A percentile compares a stretch with the other conserved stretches of the same genome.
Conservation (phyloP, 1,140 invertebrate genomes). For the Trachymyrmex cornetzi region DNA sequence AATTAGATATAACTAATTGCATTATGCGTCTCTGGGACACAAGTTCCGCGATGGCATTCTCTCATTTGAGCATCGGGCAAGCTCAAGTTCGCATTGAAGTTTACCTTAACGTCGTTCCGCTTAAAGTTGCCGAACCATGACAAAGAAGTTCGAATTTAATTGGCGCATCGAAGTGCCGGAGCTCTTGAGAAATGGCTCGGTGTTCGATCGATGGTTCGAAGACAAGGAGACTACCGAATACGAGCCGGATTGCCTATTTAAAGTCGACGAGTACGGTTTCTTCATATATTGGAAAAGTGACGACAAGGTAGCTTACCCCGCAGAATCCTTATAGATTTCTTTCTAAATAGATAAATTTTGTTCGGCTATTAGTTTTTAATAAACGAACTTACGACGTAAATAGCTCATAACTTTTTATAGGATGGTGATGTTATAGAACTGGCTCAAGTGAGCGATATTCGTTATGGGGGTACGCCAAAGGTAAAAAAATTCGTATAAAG, state of each 20-base stretch:
- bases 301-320: conserved; percentile 90
- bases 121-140: conserved; percentile 89
- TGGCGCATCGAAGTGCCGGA: conserved; percentile 98
- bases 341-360: not conserved
- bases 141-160: conserved; percentile 99
- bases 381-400: not conserved
- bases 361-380: conserved; percentile 13
- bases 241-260: conserved; percentile 95
- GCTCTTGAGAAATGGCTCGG: conserved; percentile 92
- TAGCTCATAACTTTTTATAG: conserved; percentile 87
- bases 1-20: conserved; percentile 78
- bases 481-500: conserved; percentile 85
- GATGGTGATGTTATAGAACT: conserved; percentile 98
- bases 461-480: conserved; percentile 95
- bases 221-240: conserved; percentile 96
- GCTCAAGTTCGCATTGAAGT: conserved; percentile 43
- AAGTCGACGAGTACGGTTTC: conserved; percentile 99
- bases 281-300: conserved; percentile 99
- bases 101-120: conserved; percentile 46
- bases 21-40: conserved; percentile 61
- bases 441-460: conserved; percentile 98
- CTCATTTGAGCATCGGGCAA: conserved; percentile 45
- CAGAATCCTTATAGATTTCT: not conserved
- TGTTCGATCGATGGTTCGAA: conserved; percentile 98
- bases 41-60: conserved; percentile 7